These are phyloP conservation scores for Heterodera filipjevi DNA, from an alignment of 2,888 invertebrate species.

Conservation along the genomic window DNA sequence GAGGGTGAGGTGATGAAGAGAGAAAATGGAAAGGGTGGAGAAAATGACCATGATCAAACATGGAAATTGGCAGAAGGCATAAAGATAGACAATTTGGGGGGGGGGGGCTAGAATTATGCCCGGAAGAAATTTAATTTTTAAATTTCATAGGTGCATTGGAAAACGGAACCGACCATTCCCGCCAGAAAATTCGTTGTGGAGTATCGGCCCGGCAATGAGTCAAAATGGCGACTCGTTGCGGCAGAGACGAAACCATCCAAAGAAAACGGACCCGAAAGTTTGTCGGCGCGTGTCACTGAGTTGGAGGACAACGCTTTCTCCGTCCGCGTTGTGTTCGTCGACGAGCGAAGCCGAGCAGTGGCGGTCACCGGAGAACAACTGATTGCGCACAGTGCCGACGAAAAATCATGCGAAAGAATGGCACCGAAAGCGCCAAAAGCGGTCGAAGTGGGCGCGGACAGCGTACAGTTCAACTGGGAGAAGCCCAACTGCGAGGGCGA, in stretches of 20 bases:
- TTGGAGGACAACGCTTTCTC: constrained; percentile 53
- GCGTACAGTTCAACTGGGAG: constrained; percentile 47
- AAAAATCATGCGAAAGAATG: constrained; percentile 55
- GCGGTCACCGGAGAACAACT: constrained; percentile 59
- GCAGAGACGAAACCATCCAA: constrained; percentile 39
- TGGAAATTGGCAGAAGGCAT: too few species aligned
- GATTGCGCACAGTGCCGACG: constrained; percentile 47
- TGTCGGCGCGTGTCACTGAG: constrained; percentile 46
- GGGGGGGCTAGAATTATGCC: too few species aligned
- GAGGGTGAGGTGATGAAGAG: too few species aligned
- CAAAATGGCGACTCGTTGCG: constrained; percentile 44
- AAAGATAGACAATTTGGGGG: too few species aligned
- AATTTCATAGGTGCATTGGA: constrained; percentile 51
- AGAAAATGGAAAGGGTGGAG: too few species aligned
- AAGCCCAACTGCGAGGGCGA: constrained; percentile 59
- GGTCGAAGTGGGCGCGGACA: constrained; percentile 35
- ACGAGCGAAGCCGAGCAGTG: constrained; percentile 48
- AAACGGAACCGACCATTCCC: constrained; percentile 44
- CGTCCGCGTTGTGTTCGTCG: constrained; percentile 55
- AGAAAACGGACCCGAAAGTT: constrained; percentile 39
- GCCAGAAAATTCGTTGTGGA: constrained; percentile 57
- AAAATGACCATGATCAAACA: too few species aligned
- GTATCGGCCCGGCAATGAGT: constrained; percentile 62
- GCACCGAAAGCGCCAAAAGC: constrained; percentile 52
- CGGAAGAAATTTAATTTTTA: neutral